Evolutionary conservation across 2,113 vertebrate genomes (phyloP), one percentile per base, ranked within the genome.

Genomic region (Gymnocephalus cernua): DNA sequence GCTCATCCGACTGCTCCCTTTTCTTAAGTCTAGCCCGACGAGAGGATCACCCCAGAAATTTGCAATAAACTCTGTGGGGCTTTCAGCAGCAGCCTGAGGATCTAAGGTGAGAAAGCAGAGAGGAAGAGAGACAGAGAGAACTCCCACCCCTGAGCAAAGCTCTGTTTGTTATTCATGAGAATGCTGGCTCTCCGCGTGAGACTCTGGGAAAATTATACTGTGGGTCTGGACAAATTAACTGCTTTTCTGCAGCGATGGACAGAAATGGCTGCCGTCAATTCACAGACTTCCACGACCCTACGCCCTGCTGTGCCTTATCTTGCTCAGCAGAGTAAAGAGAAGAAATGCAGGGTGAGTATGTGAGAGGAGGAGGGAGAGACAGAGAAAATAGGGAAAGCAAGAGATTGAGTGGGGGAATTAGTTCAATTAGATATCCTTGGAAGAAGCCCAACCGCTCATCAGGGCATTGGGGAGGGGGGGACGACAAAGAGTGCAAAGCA

Each of bases 101-200:
- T 78, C 77, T 64, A 38, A 83, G 70, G 51, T 89, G 80, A 89
- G 65, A 83, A 77, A 64, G 62, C 57, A 29, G 73, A 83, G 69
- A 61, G 51, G 32, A 19, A 66, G 74, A 66, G 61, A 80, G 64
- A 23, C 58, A 6, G 73, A 12, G 74, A 71, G 78, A 86, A 66
- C 80, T 73, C 65, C 19, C 29, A 81, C 84, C 66, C 66, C 54
- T 58, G 68, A 85, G 88, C 76, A 6, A 47, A 74, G 75, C 57
- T 67, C 65, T 83, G 81, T 83, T 92, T 89, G 82, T 84, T 91
- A 88, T 90, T 90, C 90, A 87, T 80, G 86, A 91, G 83, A 77
- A 72, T 14, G 47, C 51, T 19, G 50, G n/a, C 74, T 85, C 74
- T 76, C 57, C 75, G 87, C 23, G 8, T 54, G 85, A 77, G 77